Conservation (phyloP, 1,140 invertebrate species). For the Oncopodura yosiiana region DNA sequence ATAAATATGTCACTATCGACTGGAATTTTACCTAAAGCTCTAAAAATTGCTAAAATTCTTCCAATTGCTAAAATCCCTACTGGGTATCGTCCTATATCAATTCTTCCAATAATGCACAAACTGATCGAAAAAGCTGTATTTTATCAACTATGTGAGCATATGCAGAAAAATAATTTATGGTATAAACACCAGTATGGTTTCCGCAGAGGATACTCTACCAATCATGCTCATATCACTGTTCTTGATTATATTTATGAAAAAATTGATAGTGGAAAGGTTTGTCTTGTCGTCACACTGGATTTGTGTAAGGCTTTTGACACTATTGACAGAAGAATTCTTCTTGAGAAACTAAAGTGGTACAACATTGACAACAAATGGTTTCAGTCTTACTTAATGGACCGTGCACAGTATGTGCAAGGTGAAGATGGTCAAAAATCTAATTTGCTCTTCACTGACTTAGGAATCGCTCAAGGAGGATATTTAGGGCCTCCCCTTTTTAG, state of each 20-base stretch:
- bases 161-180: conserved; percentile 6
- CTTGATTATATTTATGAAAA: conserved; percentile 36
- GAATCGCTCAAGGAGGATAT: too few species aligned
- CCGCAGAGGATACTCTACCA: conserved; percentile 36
- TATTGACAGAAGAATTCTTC: conserved; percentile 39
- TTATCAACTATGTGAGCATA: neutral
- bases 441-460: too few species aligned
- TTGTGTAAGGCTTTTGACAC: conserved; percentile 41
- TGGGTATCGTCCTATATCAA: conserved; percentile 5
- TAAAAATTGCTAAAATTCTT: conserved; percentile 9
- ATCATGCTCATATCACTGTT: conserved; percentile 39
- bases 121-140: conserved; percentile 7
- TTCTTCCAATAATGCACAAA: conserved; percentile 6
- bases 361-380: conserved; percentile 1
- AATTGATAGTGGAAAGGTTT: conserved; percentile 37
- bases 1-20: neutral
- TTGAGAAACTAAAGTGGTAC: conserved; percentile 36
- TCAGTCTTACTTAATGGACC: neutral
- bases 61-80: conserved; percentile 12
- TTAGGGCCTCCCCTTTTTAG: too few species aligned
- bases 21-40: neutral
- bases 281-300: conserved; percentile 38
- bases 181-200: conserved; percentile 40
- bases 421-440: too few species aligned
- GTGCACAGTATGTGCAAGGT: neutral